Base-by-base conservation (phyloP, 2,797 vertebrate genomes). In the Lepilemur ruficaudatus region DNA sequence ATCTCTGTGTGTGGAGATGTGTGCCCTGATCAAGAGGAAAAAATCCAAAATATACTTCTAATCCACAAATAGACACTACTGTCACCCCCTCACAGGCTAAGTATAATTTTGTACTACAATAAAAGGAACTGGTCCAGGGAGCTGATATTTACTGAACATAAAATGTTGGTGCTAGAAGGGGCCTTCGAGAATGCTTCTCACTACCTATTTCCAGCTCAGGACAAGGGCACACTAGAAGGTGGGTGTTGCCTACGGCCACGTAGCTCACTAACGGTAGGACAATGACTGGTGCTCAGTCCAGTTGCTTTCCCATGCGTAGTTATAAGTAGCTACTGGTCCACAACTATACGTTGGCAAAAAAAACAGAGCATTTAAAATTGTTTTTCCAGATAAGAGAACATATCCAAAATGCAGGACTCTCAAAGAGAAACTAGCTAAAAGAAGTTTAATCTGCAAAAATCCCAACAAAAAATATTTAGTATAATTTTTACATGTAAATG, bases 21-120 rank as follows among this genome's bases (percentile, higher is more conserved):
- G 41, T 79, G 70, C 35, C 63, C 57, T 94, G 61, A 92, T 30
- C 4, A 9, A 41, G 52, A 2, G 69, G 43, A 7, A 30, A 55
- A 63, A 88, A 85, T 70, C 46, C 43, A 59, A 80, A 88, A 61
- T 67, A 81, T 23, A 11, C 73, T 30, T 59, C 59, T 76, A 91
- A 86, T 65, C 57, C 55, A 89, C 76, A 85, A 73, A 85, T 63
- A 85, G 46, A 95, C 25, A 43, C 22, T 81, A 50, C 38, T n/a
- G 20, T 73, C 73, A 83, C 38, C 80, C 79, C 52, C 83, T 61
- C 88, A 41, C 0, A 35, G 52, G 79, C 67, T 80, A 52, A 86
- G 57, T 59, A 23, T 70, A 80, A 90, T 82, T 92, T 61, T 93
- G 57, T 30, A 59, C 72, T 88, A n/a, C 70, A 96, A 75, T 57